Base-by-base conservation (phyloP, 1,140 invertebrate species). In the Megathymus violae region DNA sequence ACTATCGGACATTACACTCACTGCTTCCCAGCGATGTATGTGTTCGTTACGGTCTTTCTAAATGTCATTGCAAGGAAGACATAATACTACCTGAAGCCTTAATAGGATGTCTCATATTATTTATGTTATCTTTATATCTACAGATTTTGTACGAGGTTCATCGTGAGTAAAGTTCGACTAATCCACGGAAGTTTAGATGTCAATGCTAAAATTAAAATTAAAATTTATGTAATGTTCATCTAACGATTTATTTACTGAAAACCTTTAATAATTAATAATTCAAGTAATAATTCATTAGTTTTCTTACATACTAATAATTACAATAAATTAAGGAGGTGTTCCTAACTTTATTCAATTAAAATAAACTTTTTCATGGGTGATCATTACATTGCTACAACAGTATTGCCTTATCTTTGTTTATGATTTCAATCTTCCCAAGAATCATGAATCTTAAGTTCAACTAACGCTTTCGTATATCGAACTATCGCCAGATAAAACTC, bases 11-110 rank as follows among this genome's bases (percentile, higher is more conserved):
- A 62, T 69, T 36, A 73, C 65, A 69, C 68, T 71, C 76, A 66
- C 71, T 76, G 64, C 70, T 76, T 72, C 65, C 69, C 75, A 77
- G 79, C 80, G 77, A 85, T 83, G 82, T 82, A 83, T 82, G 79
- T 31, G 61, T 80, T 79, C 62, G 66, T 79, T 79, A 68, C 73
- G 71, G 71, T 83, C 64, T 64, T 61, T 46, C 44, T 67, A 60
- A 66, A 60, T 66, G 64, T 69, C 69, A 54, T 67, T 68, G 62
- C 63, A 44, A 31, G 56, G 48, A 63, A 58, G 41, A 60, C 7
- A 38, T 59, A 38, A 59, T 64, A 27, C 40, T n/a, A 13, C 34
- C 48, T 56, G 51, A 58, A 27, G 43, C 19, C 40, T 46, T 59
- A 46, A 25, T 25, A 25, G 22, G 3, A 25, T n/a, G n/a, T n/a